phyloP scores from a whole-genome alignment of 2,797 vertebrate species.

The Champsocephalus esox region DNA sequence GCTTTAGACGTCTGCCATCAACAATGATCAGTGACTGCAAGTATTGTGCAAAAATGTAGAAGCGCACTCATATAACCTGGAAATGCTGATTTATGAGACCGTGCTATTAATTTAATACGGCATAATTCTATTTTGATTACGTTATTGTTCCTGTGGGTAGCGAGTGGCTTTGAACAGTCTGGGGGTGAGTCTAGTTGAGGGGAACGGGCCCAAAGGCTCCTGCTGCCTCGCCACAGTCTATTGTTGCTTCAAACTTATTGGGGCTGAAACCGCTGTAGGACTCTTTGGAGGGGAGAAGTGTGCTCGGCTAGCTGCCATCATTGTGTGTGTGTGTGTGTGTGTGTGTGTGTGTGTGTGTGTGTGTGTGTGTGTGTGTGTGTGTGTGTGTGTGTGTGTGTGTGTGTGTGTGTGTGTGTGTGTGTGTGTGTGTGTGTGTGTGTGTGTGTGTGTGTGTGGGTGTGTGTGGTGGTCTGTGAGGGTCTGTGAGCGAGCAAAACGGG shows the following conservation, averaged over 20 bases:
- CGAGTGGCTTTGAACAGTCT: conserved; percentile 58
- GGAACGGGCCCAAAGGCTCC: conserved; percentile 46
- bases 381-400: conserved; percentile 13
- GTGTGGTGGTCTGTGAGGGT: conserved; percentile 43
- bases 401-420: conserved; percentile 8
- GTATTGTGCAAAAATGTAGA: conserved; percentile 37
- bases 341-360: conserved; percentile 19
- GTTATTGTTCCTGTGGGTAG: conserved; percentile 64
- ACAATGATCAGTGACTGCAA: conserved; percentile 43
- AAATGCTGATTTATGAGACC: conserved; percentile 54
- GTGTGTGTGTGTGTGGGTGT: conserved; percentile 10
- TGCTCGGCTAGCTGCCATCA: conserved; percentile 50
- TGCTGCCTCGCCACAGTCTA: conserved; percentile 56
- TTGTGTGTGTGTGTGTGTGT: conserved; percentile 33
- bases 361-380: conserved; percentile 10
- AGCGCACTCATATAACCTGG: conserved; percentile 43
- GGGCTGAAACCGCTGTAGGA: conserved; percentile 41
- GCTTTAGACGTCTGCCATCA: conserved; percentile 46
- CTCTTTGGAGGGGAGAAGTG: conserved; percentile 58
- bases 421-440: conserved; percentile 21
- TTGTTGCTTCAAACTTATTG: conserved; percentile 62
- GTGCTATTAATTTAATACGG: conserved; percentile 71
- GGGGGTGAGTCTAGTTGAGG: conserved; percentile 44
- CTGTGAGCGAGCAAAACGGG: conserved; percentile 26
- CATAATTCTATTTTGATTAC: conserved; percentile 73